Evolutionary conservation across 2,113 vertebrate species (phyloP).

Genomic region (Trematomus loennbergii): DNA sequence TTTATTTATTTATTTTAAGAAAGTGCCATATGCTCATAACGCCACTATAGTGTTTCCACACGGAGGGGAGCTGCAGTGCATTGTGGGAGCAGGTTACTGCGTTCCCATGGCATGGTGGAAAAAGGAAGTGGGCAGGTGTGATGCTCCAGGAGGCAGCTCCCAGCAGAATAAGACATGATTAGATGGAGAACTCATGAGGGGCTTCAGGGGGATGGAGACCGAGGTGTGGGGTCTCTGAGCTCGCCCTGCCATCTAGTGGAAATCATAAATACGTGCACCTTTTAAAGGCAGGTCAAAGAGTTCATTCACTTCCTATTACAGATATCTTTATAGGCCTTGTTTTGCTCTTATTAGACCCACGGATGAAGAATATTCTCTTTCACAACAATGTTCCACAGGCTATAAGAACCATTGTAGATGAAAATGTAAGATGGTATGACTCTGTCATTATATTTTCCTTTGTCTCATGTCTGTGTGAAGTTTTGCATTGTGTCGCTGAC

Average conservation of each 20-base stretch:
- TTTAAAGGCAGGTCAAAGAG: neutral
- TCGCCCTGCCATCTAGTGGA: slow-evolving; percentile 84
- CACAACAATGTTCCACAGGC: neutral
- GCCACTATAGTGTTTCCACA: slow-evolving; percentile 39
- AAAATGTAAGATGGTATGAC: too few species aligned
- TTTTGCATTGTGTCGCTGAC: too few species aligned
- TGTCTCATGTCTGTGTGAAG: too few species aligned
- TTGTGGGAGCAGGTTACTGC: slow-evolving; percentile 69
- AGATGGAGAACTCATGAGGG: slow-evolving; percentile 68
- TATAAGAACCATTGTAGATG: neutral
- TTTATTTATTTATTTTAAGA: slow-evolving; percentile 43
- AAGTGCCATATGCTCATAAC: slow-evolving; percentile 68
- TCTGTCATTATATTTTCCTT: too few species aligned
- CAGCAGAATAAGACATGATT: slow-evolving; percentile 76
- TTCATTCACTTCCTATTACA: neutral
- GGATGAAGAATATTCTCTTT: neutral
- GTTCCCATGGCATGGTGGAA: slow-evolving; percentile 38
- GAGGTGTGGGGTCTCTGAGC: slow-evolving; percentile 27
- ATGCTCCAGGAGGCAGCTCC: slow-evolving; percentile 66
- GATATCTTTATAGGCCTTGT: neutral
- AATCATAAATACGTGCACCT: slow-evolving; percentile 3
- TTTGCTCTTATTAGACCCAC: neutral
- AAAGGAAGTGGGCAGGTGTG: slow-evolving; percentile 78
- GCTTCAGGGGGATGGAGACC: slow-evolving; percentile 7
- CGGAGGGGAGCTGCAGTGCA: slow-evolving; percentile 60